These are phyloP conservation scores for Philereme vetulata DNA, from an alignment of 2,888 invertebrate genomes.

Conservation along the genomic window DNA sequence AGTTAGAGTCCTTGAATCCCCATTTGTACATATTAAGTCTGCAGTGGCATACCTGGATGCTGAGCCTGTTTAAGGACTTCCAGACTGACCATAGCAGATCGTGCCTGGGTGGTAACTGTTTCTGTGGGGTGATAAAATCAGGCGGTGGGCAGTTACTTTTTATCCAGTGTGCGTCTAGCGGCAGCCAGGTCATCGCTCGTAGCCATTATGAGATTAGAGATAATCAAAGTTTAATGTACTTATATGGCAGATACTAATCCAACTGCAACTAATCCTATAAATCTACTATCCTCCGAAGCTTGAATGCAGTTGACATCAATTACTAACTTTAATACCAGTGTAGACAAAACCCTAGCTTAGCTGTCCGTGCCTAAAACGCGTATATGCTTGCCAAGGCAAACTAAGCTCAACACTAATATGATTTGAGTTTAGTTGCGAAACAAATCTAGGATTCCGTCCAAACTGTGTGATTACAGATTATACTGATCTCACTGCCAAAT, in stretches of 20 bases:
- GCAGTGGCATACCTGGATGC: no score
- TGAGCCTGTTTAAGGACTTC: no score
- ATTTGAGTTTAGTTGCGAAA: slow-evolving; percentile 71
- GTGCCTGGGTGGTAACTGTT: no score
- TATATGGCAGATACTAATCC: background rate
- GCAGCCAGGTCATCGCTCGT: no score
- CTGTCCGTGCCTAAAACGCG: slow-evolving; percentile 54
- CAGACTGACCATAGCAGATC: no score
- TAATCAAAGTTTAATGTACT: no score
- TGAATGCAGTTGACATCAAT: slow-evolving; percentile 30
- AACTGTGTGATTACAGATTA: slow-evolving; percentile 47
- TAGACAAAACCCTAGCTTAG: slow-evolving; percentile 46
- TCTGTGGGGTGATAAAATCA: no score
- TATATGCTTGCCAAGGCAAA: slow-evolving; percentile 72
- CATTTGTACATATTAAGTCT: no score
- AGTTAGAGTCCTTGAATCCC: no score
- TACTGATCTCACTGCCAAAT: slow-evolving; percentile 39
- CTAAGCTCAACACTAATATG: slow-evolving; percentile 68
- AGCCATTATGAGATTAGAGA: no score
- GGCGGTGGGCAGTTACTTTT: no score
- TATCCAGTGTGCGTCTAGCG: no score
- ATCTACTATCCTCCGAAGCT: background rate
- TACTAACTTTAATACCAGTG: slow-evolving; percentile 42
- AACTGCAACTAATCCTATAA: background rate
- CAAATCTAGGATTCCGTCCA: slow-evolving; percentile 57